Base-by-base conservation (phyloP, 1,140 invertebrate genomes). In the Parasteatoda tepidariorum region DNA sequence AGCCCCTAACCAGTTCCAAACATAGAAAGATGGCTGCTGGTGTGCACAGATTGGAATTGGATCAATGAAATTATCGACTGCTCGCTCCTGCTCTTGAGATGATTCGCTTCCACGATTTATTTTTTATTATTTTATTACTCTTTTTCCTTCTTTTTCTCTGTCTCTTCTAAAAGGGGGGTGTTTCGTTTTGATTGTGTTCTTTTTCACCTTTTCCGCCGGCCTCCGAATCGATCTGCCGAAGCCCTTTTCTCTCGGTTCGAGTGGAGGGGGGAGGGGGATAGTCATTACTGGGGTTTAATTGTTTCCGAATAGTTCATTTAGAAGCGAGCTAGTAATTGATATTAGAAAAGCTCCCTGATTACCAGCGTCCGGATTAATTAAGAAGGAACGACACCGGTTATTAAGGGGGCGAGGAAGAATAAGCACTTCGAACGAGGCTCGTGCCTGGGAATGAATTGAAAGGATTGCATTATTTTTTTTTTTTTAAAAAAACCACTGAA, bases 31-130 rank as follows among this genome's bases (percentile, higher is more conserved):
- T 76, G 76, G 76, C 62, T 62, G 54, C 41, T 66, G 9, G 74
- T 64, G 30, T 34, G 78, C 78, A 82, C 78, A 82, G 78, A 82
- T 82, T 82, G 78, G 66, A 70, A 70, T 71, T 70, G 78, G 78
- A 82, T 82, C 78, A 82, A 82, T 82, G 78, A 82, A 82, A 82
- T 82, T 82, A 82, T 82, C 78, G 78, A 82, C 78, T 82, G 62
- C 54, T 55, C 33, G 55, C 41, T 61, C 75, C 64, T 64, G 64
- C 54, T 24, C 57, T 54, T 57, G 64, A 41, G 61, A 62, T 78
- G 57, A 57, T 34, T 78, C 74, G 71, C 24, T 31, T 34, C 31
- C 41, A 34, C 22, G 18, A 57, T 61, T 74, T 38, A 28, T 75
- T 30, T 48, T 26, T 15, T 75, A 33, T 48, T 4, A 13, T 48